Percentiles rank a stretch among this genome's conserved stretches.
Evolutionary conservation across 2,888 invertebrate species (phyloP).

Genomic region (Sinodicranocentrus sp.): DNA sequence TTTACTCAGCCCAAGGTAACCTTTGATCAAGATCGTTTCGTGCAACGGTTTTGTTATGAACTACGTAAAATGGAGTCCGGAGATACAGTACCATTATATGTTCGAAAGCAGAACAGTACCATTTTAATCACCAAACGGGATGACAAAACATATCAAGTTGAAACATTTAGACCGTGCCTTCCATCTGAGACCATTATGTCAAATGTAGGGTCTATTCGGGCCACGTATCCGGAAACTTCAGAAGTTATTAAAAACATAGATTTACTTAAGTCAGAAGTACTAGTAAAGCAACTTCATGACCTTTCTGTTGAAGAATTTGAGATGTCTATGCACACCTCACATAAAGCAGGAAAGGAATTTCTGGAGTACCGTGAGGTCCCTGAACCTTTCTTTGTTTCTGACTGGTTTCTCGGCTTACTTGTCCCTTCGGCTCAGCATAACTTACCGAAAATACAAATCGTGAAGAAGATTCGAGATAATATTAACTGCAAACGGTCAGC

Average conservation of each 20-base stretch:
- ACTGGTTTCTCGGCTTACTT: conserved; percentile 31
- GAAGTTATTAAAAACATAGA: conserved; percentile 27
- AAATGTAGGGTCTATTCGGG: conserved; percentile 5
- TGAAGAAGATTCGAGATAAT: conserved; percentile 51
- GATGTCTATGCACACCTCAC: conserved; percentile 18
- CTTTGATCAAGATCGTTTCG: conserved; percentile 14
- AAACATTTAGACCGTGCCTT: conserved; percentile 45
- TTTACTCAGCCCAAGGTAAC: background rate
- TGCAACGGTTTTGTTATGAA: conserved; percentile 8
- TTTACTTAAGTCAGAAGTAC: conserved; percentile 11
- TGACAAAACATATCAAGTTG: background rate
- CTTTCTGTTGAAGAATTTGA: conserved; percentile 21
- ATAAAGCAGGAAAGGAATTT: conserved; percentile 31
- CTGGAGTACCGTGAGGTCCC: conserved; percentile 27
- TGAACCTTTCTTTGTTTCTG: conserved; percentile 46
- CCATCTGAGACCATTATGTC: conserved; percentile 44
- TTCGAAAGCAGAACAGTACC: conserved; percentile 40
- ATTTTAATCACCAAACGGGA: conserved; percentile 12
- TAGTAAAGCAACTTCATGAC: conserved; percentile 32
- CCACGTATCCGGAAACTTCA: conserved; percentile 19
- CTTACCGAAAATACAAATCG: conserved; percentile 5
- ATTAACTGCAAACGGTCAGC: conserved; percentile 16
- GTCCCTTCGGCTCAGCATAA: background rate
- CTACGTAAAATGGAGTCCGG: background rate
- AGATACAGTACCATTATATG: conserved; percentile 26